phyloP scores from a whole-genome alignment of 1,140 invertebrate species.

The Grapholita molesta region DNA sequence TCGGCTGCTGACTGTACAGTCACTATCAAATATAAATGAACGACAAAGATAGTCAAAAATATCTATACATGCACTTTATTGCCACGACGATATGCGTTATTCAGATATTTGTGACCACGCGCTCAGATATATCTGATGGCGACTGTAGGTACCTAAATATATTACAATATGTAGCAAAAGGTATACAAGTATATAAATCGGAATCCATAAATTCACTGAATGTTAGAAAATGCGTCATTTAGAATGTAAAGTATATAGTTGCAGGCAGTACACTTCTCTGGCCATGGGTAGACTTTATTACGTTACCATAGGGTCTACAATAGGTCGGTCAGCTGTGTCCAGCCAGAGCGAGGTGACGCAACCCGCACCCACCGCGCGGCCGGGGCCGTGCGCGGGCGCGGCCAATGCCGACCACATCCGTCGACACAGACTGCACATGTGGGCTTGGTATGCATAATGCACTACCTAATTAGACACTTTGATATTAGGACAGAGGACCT shows the following conservation, averaged over 20 bases:
- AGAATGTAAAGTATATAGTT: neutral
- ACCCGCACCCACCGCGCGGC: neutral
- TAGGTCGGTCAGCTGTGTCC: neutral
- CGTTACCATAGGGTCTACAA: neutral
- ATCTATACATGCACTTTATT: too few species aligned
- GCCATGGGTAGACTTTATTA: neutral
- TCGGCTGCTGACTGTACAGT: too few species aligned
- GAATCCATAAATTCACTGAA: neutral
- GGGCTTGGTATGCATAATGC: neutral
- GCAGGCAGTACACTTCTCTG: neutral
- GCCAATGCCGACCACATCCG: neutral
- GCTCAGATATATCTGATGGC: too few species aligned
- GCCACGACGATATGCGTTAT: too few species aligned
- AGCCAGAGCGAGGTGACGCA: neutral
- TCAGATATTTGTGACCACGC: too few species aligned
- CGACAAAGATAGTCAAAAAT: too few species aligned
- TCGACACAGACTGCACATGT: neutral
- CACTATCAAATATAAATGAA: too few species aligned
- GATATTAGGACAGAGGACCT: too few species aligned
- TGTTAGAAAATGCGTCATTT: neutral
- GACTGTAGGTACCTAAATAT: too few species aligned
- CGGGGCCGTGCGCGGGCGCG: neutral
- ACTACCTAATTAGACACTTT: too few species aligned
- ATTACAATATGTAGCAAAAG: too few species aligned
- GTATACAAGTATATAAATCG: neutral